phyloP scores from a whole-genome alignment of 2,113 vertebrate genomes.

The Machaerirhynchus nigripectus region DNA sequence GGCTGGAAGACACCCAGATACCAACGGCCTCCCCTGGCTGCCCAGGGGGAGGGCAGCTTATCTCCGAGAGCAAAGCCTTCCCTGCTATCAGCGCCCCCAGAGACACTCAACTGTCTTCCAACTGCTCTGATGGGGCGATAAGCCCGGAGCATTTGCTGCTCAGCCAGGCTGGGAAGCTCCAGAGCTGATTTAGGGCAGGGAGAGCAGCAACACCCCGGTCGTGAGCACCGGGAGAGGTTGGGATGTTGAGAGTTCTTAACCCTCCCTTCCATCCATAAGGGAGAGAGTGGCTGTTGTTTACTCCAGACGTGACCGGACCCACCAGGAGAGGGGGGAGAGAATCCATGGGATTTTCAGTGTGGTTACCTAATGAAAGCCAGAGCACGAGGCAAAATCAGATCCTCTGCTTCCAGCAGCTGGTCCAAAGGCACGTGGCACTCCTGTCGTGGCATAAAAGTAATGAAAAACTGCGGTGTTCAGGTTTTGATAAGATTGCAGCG shows the following conservation, averaged over 20 bases:
- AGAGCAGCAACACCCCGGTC: neutral
- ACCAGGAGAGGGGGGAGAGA: neutral
- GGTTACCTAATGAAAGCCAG: neutral
- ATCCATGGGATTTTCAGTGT: neutral
- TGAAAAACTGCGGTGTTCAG: neutral
- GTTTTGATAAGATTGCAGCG: neutral
- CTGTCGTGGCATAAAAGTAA: neutral
- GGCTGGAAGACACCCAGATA: neutral
- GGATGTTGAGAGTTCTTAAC: rapidly evolving
- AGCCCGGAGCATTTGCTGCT: rapidly evolving
- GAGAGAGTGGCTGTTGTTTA: neutral
- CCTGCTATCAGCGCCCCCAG: slow-evolving; percentile 6
- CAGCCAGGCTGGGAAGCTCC: neutral
- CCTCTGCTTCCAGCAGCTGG: neutral
- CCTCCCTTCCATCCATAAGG: rapidly evolving
- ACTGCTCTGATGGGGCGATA: slow-evolving; percentile 57
- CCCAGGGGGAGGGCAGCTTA: slow-evolving; percentile 53
- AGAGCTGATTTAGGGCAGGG: neutral
- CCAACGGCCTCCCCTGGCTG: slow-evolving; percentile 35
- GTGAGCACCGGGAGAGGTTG: rapidly evolving
- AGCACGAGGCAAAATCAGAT: neutral
- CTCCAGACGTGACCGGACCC: neutral
- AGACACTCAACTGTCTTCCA: slow-evolving; percentile 68
- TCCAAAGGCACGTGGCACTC: neutral
- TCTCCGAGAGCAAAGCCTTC: slow-evolving; percentile 53